Evolutionary conservation across 2,113 vertebrate species (phyloP).

Genomic region (Perca flavescens): DNA sequence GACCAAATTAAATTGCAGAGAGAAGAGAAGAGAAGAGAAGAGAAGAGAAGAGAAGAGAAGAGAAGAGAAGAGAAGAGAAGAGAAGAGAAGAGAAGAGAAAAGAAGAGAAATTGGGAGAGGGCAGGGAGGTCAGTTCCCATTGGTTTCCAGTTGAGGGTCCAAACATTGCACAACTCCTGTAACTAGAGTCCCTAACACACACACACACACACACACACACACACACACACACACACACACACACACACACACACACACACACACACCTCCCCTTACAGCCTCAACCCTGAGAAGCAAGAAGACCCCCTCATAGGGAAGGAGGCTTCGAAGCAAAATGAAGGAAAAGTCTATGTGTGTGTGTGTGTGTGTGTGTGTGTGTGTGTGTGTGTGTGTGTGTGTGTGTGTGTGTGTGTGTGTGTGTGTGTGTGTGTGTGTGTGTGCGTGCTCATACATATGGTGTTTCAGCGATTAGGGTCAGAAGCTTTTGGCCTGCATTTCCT

Average conservation of each 20-base stretch:
- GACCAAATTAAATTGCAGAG: neutral
- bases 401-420: neutral
- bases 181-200: constrained; percentile 58
- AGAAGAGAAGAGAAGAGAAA: constrained; percentile 1
- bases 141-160: constrained; percentile 56
- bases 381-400: constrained; percentile 17
- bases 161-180: constrained; percentile 68
- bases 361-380: constrained; percentile 4
- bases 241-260: constrained; percentile 11
- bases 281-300: constrained; percentile 19
- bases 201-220: constrained; percentile 40
- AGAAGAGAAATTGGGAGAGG: constrained; percentile 39
- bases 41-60: neutral
- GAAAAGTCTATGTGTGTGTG: too few species aligned
- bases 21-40: neutral
- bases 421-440: neutral
- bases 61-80: neutral
- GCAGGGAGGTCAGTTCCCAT: constrained; percentile 52
- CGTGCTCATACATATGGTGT: neutral
- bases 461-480: neutral
- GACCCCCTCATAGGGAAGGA: constrained; percentile 27
- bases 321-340: constrained; percentile 6
- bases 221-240: constrained; percentile 4
- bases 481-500: constrained; percentile 21
- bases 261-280: constrained; percentile 13